Evolutionary conservation across 2,888 invertebrate species (phyloP).

Genomic region (Pyrgus malvae): DNA sequence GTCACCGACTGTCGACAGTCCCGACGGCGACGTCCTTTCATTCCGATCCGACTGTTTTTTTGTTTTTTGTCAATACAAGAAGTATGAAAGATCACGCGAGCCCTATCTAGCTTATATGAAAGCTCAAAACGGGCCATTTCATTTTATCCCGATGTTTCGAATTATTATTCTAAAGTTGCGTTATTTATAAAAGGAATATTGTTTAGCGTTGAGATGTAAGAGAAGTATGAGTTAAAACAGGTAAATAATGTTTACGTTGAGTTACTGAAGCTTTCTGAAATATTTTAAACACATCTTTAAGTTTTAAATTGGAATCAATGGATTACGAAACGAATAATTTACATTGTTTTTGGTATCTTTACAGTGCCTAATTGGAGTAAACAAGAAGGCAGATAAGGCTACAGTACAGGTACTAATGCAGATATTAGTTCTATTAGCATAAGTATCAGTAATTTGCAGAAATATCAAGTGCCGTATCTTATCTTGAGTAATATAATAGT

Average conservation of each 20-base stretch:
- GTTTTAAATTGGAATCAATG: no score
- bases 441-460: conserved; percentile 26
- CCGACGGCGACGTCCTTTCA: conserved; percentile 43
- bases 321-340: no score
- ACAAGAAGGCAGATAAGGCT: conserved; percentile 16
- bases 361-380: background rate
- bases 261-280: background rate
- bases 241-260: conserved; percentile 6
- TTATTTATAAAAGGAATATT: background rate
- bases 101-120: background rate
- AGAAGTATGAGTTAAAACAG: conserved; percentile 15
- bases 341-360: background rate
- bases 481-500: conserved; percentile 40
- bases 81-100: conserved; percentile 27
- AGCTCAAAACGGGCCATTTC: conserved; percentile 2
- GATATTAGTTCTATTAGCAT: conserved; percentile 18
- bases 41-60: conserved; percentile 47
- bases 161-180: background rate
- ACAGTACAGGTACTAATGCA: conserved; percentile 7
- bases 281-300: background rate
- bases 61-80: conserved; percentile 33
- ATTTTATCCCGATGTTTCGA: no score
- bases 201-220: conserved; percentile 1
- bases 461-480: conserved; percentile 37
- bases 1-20: conserved; percentile 48